Evolutionary conservation across 2,113 vertebrate genomes (phyloP).

Genomic region (Entelurus aequoreus): DNA sequence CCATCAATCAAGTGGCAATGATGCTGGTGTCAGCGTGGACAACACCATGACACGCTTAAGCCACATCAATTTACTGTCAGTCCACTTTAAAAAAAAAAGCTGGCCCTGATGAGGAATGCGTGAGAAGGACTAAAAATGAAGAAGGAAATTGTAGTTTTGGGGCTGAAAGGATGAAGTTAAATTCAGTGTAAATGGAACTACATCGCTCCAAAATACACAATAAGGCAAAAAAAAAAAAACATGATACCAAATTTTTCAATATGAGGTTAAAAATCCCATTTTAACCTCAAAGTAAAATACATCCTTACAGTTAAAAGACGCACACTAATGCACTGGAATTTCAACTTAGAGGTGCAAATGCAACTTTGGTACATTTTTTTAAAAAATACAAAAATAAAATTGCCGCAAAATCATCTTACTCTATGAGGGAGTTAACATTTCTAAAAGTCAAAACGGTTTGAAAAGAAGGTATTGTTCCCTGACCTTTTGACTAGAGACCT

Average conservation of each 20-base stretch:
- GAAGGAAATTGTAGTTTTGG: neutral
- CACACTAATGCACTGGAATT: neutral
- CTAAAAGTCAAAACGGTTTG: constrained; percentile 52
- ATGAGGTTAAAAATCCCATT: too few species aligned
- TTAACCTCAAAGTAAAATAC: too few species aligned
- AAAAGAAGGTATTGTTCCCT: constrained; percentile 51
- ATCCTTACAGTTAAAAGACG: too few species aligned
- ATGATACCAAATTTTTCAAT: too few species aligned
- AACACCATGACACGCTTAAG: constrained; percentile 56
- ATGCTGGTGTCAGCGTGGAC: constrained; percentile 61
- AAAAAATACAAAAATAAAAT: neutral
- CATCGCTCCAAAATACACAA: too few species aligned
- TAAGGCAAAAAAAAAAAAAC: too few species aligned
- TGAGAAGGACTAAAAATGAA: neutral
- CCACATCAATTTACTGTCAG: constrained; percentile 64
- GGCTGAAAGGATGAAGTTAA: neutral
- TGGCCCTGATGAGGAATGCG: neutral
- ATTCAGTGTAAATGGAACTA: neutral
- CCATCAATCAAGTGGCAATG: constrained; percentile 72
- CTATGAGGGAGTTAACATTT: constrained; percentile 26
- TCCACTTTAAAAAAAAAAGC: constrained; percentile 22
- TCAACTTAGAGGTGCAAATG: neutral
- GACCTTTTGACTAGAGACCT: constrained; percentile 32
- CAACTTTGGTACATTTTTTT: neutral
- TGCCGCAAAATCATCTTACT: constrained; percentile 14